phyloP scores from a whole-genome alignment of 2,113 vertebrate species.

The Tyrannus savana region DNA sequence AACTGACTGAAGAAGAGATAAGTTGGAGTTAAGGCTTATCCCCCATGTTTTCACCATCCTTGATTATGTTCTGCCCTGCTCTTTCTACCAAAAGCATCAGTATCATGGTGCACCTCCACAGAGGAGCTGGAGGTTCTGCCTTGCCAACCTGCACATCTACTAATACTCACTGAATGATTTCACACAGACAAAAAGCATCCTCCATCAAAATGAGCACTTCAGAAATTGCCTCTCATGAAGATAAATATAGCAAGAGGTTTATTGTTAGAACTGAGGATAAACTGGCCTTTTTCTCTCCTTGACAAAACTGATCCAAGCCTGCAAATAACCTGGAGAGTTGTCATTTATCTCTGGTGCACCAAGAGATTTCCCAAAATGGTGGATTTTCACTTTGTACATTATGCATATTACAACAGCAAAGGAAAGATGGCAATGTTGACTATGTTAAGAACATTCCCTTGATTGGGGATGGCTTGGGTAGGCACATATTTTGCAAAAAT shows the following conservation, averaged over 20 bases:
- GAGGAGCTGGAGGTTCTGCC: background rate
- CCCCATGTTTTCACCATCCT: background rate
- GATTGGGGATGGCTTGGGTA: background rate
- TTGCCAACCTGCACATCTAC: background rate
- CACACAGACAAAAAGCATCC: background rate
- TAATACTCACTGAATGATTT: background rate
- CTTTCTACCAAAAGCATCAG: background rate
- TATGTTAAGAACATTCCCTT: background rate
- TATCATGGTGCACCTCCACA: rapidly evolving
- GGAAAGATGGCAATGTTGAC: background rate
- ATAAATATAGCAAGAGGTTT: too few species aligned
- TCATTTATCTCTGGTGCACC: background rate
- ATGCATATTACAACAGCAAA: rapidly evolving
- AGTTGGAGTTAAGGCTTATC: background rate
- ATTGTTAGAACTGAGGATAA: background rate
- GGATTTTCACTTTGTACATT: background rate
- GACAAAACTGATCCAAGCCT: background rate
- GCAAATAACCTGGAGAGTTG: background rate
- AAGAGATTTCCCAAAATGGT: background rate
- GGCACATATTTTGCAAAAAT: background rate
- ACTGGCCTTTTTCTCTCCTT: background rate
- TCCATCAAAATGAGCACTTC: background rate
- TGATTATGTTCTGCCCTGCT: background rate
- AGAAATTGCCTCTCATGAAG: background rate
- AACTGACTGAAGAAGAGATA: background rate